phyloP scores from a whole-genome alignment of 2,888 invertebrate species.

The Epiperipatus broadwayi region DNA sequence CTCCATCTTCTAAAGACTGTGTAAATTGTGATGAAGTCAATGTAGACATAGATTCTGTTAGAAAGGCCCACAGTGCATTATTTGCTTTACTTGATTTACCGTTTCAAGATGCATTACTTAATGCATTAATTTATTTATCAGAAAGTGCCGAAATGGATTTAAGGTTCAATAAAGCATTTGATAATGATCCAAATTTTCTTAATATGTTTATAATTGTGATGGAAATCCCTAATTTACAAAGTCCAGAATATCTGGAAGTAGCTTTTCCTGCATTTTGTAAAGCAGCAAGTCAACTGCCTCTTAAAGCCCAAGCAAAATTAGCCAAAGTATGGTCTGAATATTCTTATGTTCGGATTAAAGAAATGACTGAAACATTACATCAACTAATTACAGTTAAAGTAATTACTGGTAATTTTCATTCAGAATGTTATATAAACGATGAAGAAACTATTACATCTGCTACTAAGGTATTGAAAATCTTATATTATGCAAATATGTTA shows the following conservation, averaged over 20 bases:
- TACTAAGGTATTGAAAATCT: slow-evolving; percentile 60
- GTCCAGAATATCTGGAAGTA: slow-evolving; percentile 51
- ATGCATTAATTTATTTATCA: slow-evolving; percentile 49
- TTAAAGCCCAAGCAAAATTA: slow-evolving; percentile 54
- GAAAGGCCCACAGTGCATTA: slow-evolving; percentile 43
- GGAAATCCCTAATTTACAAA: slow-evolving; percentile 44
- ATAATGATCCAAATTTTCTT: slow-evolving; percentile 32
- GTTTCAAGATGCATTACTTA: slow-evolving; percentile 47
- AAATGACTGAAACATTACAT: slow-evolving; percentile 49
- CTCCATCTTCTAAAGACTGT: slow-evolving; percentile 1
- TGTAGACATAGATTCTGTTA: slow-evolving; percentile 36
- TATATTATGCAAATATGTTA: slow-evolving; percentile 56
- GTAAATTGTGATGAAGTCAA: slow-evolving; percentile 19
- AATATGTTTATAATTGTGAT: slow-evolving; percentile 51
- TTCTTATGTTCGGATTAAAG: slow-evolving; percentile 22
- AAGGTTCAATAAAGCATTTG: slow-evolving; percentile 32
- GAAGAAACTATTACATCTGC: slow-evolving; percentile 62
- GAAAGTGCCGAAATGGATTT: slow-evolving; percentile 51
- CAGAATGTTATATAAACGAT: slow-evolving; percentile 58
- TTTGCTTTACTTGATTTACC: slow-evolving; percentile 29
- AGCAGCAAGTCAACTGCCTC: slow-evolving; percentile 50
- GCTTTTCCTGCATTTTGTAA: slow-evolving; percentile 50
- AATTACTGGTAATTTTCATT: slow-evolving; percentile 49
- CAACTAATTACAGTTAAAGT: slow-evolving; percentile 69
- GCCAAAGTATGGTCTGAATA: slow-evolving; percentile 62